A percentile compares a stretch with the other conserved stretches of the same genome.
Evolutionary conservation across 2,797 vertebrate species (phyloP).

Genomic region (Lycodopsis pacificus): DNA sequence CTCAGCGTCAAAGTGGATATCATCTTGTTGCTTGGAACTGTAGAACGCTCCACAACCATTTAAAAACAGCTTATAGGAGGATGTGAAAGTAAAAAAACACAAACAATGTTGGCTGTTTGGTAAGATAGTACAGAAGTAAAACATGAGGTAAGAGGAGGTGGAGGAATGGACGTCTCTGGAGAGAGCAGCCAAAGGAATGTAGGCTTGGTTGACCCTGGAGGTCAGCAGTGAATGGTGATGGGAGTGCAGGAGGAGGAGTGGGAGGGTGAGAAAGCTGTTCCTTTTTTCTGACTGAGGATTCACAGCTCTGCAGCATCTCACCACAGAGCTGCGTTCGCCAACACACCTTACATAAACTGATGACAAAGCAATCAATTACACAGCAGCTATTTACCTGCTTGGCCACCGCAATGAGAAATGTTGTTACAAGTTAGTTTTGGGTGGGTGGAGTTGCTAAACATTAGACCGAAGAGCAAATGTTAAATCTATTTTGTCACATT

Average conservation of each 20-base stretch:
- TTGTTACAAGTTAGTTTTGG: not conserved
- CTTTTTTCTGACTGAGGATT: constrained; percentile 54
- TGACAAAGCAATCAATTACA: constrained; percentile 56
- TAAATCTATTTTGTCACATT: not conserved
- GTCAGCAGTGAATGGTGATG: constrained; percentile 57
- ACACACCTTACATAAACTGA: constrained; percentile 70
- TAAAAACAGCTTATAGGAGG: not conserved
- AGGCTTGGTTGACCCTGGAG: constrained; percentile 56
- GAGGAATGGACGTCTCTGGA: constrained; percentile 41
- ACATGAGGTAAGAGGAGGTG: constrained; percentile 47
- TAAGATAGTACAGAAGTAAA: constrained; percentile 31
- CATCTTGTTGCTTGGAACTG: constrained; percentile 15
- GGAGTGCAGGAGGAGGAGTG: constrained; percentile 69
- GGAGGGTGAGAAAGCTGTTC: constrained; percentile 67
- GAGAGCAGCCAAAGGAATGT: constrained; percentile 56
- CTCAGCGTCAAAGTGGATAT: not conserved
- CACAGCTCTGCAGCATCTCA: constrained; percentile 42
- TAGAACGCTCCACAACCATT: not conserved
- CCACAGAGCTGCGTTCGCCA: constrained; percentile 50
- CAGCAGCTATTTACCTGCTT: constrained; percentile 34
- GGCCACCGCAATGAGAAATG: not conserved
- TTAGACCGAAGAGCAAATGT: constrained; percentile 6
- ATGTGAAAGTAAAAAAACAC: constrained; percentile 17
- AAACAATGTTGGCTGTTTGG: constrained; percentile 32
- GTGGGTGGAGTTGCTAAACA: constrained; percentile 7